Base-by-base conservation (phyloP, 2,888 invertebrate genomes). In the Athetis lepigone region DNA sequence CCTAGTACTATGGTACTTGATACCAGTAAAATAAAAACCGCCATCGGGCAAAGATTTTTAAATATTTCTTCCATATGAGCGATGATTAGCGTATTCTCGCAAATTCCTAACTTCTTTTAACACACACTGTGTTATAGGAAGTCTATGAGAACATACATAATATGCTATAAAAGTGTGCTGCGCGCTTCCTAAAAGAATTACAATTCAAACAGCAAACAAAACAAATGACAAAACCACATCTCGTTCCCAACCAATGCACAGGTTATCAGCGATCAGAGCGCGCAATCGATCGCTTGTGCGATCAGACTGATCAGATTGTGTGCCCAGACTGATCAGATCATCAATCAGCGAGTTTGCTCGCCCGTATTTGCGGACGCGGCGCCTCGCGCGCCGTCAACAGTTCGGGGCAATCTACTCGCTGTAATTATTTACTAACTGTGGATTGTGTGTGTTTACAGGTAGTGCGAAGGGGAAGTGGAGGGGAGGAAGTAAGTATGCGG, bases 331-430 rank as follows among this genome's bases (percentile, higher is more conserved):
- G 79, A 78, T 80, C 79, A 62, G 55, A 68, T 75, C 70, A 79
- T 80, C 81, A 79, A 66, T 79, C 76, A 78, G 60, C n/a, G 46
- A 70, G 79, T 70, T 68, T 80, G 66, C 66, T 19, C 42, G 49
- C 80, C 79, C 79, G 76, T 79, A 79, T 79, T 80, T 79, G 79
- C 57, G 43, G 59, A 77, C 51, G 4, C 39, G 21, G 13, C 50
- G n/a, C 36, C 23, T 6, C 43, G 8, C 36, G 49, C 45, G 19
- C 19, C 36, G 29, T 11, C 63, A 56, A 47, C 69, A 46, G 69
- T 51, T 69, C 79, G 37, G 29, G 65, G 70, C 63, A 47, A 70
- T 70, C 51, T 67, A 75, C 63, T 63, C 66, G 18, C 51, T 39
- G 60, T 71, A 75, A 76, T 77, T 77, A 79, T 79, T 70, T 64